Evolutionary conservation across 2,797 vertebrate genomes (phyloP).

Genomic region (Pempheris klunzingeri): DNA sequence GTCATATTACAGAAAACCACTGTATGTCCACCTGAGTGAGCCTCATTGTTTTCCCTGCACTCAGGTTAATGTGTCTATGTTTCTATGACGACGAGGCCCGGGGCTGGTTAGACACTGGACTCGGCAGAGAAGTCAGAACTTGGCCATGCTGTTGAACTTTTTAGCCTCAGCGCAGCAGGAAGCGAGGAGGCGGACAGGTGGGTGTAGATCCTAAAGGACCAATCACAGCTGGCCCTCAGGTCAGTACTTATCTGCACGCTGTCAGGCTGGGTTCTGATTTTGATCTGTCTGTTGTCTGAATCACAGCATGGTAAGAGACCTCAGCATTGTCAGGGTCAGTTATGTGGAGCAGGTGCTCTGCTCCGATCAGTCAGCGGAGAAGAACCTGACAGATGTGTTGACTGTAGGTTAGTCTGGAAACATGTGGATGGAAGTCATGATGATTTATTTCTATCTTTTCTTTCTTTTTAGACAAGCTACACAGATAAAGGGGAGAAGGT

Average conservation of each 20-base stretch:
- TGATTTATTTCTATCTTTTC: conserved; percentile 24
- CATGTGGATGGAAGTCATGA: conserved; percentile 13
- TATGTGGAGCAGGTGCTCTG: conserved; percentile 3
- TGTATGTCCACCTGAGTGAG: not conserved
- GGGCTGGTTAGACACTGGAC: conserved; percentile 32
- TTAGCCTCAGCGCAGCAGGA: conserved; percentile 25
- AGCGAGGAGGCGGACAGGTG: conserved; percentile 75
- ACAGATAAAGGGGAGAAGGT: conserved; percentile 91
- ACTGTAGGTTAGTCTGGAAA: conserved; percentile 10
- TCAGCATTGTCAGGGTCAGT: not conserved
- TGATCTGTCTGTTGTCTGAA: conserved; percentile 50
- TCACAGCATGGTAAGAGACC: conserved; percentile 83
- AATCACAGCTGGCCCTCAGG: conserved; percentile 77
- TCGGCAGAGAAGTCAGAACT: conserved; percentile 31
- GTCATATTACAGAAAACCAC: not conserved
- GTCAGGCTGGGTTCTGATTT: conserved; percentile 51
- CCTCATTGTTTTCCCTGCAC: not conserved
- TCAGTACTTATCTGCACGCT: conserved; percentile 78
- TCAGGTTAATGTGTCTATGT: conserved; percentile 20
- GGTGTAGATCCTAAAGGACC: conserved; percentile 80
- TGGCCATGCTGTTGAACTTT: conserved; percentile 27
- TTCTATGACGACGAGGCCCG: conserved; percentile 16
- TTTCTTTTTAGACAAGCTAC: conserved; percentile 84
- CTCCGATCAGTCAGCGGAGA: conserved; percentile 30
- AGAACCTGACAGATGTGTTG: conserved; percentile 8